phyloP scores from a whole-genome alignment of 2,797 vertebrate genomes.

The Acestrorhynchus altus region DNA sequence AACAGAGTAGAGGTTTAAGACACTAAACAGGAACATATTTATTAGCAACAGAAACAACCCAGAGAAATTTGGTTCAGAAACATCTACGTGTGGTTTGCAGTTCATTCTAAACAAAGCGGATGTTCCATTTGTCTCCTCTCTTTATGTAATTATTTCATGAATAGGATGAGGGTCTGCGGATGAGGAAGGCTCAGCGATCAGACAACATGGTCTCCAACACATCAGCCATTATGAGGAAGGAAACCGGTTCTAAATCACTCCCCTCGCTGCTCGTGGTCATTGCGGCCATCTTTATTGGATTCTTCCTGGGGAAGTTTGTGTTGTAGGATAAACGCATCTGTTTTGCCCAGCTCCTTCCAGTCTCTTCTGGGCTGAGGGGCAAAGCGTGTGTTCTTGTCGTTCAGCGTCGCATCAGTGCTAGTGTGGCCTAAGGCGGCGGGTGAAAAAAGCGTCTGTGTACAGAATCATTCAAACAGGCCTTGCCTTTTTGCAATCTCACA shows the following conservation, averaged over 20 bases:
- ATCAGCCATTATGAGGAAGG: slow-evolving; percentile 78
- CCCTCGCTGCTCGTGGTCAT: slow-evolving; percentile 90
- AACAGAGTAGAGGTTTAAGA: not conserved
- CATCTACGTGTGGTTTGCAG: slow-evolving; percentile 6
- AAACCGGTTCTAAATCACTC: slow-evolving; percentile 83
- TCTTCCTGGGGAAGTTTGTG: slow-evolving; percentile 93
- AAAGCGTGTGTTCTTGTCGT: slow-evolving; percentile 72
- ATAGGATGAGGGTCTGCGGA: slow-evolving; percentile 86
- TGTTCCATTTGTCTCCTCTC: slow-evolving; percentile 61
- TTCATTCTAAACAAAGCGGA: not conserved
- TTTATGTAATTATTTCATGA: not conserved
- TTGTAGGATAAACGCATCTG: slow-evolving; percentile 84
- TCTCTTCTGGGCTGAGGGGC: slow-evolving; percentile 53
- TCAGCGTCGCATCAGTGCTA: slow-evolving; percentile 84
- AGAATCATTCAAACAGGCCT: slow-evolving; percentile 76
- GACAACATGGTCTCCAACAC: slow-evolving; percentile 80
- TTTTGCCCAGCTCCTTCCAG: slow-evolving; percentile 67
- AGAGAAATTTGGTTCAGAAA: not conserved
- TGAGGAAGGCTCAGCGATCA: slow-evolving; percentile 83
- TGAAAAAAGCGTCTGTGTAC: slow-evolving; percentile 82
- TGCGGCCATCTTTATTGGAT: slow-evolving; percentile 92
- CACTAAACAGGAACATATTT: slow-evolving; percentile 34
- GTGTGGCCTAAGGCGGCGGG: slow-evolving; percentile 69
- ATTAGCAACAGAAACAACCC: slow-evolving; percentile 18
- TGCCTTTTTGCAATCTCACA: slow-evolving; percentile 57